phyloP scores from a whole-genome alignment of 2,888 invertebrate genomes.

The Leptarthrus brevirostris region DNA sequence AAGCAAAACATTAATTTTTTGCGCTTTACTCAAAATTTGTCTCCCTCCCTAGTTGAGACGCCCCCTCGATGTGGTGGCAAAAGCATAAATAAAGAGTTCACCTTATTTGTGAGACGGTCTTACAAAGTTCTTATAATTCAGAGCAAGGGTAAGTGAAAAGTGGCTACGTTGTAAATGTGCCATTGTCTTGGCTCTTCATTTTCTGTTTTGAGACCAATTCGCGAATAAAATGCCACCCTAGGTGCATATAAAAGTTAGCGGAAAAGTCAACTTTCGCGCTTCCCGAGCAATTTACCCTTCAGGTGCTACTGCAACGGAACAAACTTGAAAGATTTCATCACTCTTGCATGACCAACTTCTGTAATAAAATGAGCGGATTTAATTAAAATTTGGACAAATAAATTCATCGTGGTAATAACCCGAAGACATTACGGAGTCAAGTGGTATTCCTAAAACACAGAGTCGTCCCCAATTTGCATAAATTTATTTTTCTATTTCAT shows the following conservation, averaged over 20 bases:
- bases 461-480: conserved; percentile 51
- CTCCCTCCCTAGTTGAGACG: background rate
- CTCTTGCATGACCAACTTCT: conserved; percentile 44
- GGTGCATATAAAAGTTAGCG: conserved; percentile 16
- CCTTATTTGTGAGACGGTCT: background rate
- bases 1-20: background rate
- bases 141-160: background rate
- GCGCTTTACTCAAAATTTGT: background rate
- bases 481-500: conserved; percentile 48
- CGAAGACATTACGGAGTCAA: conserved; percentile 48
- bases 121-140: background rate
- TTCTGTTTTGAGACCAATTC: background rate
- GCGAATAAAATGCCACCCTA: background rate
- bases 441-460: conserved; percentile 37
- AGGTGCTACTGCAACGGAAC: background rate
- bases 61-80: background rate
- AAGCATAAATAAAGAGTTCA: background rate
- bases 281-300: conserved; percentile 12
- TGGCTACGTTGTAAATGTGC: background rate
- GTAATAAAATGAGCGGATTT: conserved; percentile 51
- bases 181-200: background rate
- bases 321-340: conserved; percentile 1
- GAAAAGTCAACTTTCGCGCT: background rate
- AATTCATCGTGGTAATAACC: conserved; percentile 51
- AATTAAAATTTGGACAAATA: conserved; percentile 55